These are phyloP conservation scores for Phrynocephalus guinanensis DNA, from an alignment of 2,797 vertebrate genomes.

Conservation along the genomic window DNA sequence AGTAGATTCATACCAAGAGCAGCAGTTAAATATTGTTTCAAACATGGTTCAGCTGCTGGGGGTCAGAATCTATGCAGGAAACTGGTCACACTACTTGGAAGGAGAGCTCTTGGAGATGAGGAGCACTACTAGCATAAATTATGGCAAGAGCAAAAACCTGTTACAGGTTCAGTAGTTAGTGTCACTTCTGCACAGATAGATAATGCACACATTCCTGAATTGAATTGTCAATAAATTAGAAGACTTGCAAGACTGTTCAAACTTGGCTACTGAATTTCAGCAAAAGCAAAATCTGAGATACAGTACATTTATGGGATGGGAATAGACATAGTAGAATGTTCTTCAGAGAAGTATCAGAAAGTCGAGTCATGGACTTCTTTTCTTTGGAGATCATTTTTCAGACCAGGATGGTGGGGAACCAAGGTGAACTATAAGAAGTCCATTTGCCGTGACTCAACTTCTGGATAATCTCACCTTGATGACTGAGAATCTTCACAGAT, in stretches of 20 bases:
- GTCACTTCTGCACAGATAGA: neutral
- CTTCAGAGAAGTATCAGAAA: neutral
- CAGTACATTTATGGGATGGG: too few species aligned
- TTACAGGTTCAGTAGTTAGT: neutral
- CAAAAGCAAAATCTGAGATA: neutral
- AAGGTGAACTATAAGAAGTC: too few species aligned
- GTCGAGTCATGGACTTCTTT: too few species aligned
- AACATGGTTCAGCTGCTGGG: neutral
- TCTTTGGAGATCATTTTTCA: too few species aligned
- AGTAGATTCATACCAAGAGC: neutral
- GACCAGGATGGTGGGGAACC: too few species aligned
- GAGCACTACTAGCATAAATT: fast-evolving
- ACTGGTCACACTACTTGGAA: neutral
- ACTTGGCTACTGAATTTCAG: neutral
- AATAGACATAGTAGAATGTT: too few species aligned
- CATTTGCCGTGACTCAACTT: too few species aligned
- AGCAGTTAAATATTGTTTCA: constrained; percentile 11
- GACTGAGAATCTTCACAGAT: too few species aligned
- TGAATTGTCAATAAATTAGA: neutral
- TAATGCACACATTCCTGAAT: fast-evolving
- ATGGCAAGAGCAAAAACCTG: neutral
- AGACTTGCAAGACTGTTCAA: neutral
- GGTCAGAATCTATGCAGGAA: neutral
- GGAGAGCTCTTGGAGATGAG: neutral
- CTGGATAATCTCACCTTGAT: too few species aligned